Evolutionary conservation across 2,113 vertebrate species (phyloP).

Genomic region (Urocynchramus pylzowi): DNA sequence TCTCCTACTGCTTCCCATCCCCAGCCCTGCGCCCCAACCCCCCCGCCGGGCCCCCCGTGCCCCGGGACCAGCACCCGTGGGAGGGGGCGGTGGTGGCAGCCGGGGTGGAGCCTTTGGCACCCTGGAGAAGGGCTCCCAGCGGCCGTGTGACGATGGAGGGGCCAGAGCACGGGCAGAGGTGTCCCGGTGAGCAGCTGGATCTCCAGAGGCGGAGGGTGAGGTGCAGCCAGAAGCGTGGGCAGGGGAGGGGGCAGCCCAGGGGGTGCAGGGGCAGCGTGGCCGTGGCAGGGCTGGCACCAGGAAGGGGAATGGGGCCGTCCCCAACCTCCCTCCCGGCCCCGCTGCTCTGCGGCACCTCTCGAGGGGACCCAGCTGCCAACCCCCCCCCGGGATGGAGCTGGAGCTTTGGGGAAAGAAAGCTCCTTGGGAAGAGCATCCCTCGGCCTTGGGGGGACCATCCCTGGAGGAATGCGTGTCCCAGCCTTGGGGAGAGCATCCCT

Average conservation of each 20-base stretch:
- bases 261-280: constrained; percentile 7
- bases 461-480: not conserved
- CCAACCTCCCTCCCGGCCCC: not conserved
- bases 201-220: not conserved
- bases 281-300: constrained; percentile 54
- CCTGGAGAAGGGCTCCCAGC: not conserved
- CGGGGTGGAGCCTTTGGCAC: not conserved
- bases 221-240: not conserved
- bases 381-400: accelerated
- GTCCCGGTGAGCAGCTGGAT: not conserved
- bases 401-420: not conserved
- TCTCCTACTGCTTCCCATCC: constrained; percentile 40
- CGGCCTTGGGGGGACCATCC: not conserved
- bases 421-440: not conserved
- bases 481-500: not conserved
- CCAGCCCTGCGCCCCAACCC: not conserved
- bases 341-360: not conserved
- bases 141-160: not conserved
- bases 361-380: not conserved
- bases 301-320: not conserved
- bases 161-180: not conserved
- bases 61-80: not conserved
- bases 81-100: not conserved
- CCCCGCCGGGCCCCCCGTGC: accelerated
- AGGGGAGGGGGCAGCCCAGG: not conserved